Base-by-base conservation (phyloP, 2,797 vertebrate species). In the Sternotherus odoratus region DNA sequence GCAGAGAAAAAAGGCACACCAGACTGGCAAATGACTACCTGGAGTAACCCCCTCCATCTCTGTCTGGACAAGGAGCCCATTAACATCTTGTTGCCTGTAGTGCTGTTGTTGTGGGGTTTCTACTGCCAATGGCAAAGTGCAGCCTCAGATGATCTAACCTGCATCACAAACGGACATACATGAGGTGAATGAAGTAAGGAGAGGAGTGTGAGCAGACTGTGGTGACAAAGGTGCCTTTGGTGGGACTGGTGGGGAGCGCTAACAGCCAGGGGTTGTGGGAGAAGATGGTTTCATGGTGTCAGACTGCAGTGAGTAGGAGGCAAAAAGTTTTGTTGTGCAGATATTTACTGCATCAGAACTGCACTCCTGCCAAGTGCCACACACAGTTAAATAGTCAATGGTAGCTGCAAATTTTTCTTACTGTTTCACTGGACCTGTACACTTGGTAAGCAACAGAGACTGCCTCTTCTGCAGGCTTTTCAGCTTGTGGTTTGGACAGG, bases 51-150 rank as follows among this genome's bases (percentile, higher is more conserved):
- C 13, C 19, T 26, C 79, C 12, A 43, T 5, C 57, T 2, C 57
- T 1, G 7, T 53, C 26, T 43, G 3, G n/a, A 2, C 1, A 9
- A 5, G 9, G 1, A 91, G 75, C 66, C 54, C 53, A 0, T 1
- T 3, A 4, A 8, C 81, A 4, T 19, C 26, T 46, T 15, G 19
- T 21, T 10, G 7, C 1, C 49, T 5, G 5, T 2, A 8, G 0
- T 15, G 51, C 90, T 82, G 88, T 54, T 80, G 6, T 11, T 48
- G 26, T 19, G 36, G n/a, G 51, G 13, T 86, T 77, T 7, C 8
- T 49, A 3, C 21, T n/a, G 82, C 24, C 48, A 39, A 19, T 0
- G 9, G 63, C n/a, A 66, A 49, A 39, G 36, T 48, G 60, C 8
- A 74, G 69, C 23, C 53, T 79, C 72, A 39, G 4, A 4, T 12